phyloP scores from a whole-genome alignment of 2,113 vertebrate genomes.

The Sus scrofa region DNA sequence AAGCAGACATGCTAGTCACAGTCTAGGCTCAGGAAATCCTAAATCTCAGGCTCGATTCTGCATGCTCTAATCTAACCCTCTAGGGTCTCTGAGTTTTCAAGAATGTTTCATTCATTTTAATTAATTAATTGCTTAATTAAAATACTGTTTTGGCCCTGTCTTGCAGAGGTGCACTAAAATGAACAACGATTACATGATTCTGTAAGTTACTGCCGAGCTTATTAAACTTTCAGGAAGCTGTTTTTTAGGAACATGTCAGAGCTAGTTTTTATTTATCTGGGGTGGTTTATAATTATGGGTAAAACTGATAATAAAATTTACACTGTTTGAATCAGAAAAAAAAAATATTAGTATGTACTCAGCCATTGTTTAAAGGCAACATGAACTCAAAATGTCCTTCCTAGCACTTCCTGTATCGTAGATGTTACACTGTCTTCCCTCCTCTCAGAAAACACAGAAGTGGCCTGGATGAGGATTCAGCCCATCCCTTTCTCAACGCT shows the following conservation, averaged over 20 bases:
- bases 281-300: conserved; percentile 69
- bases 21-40: neutral
- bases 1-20: neutral
- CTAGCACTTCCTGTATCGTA: neutral
- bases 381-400: conserved; percentile 14
- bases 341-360: neutral
- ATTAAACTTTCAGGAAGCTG: conserved; percentile 70
- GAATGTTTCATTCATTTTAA: conserved; percentile 70
- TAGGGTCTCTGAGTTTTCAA: conserved; percentile 68
- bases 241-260: conserved; percentile 70
- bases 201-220: conserved; percentile 57
- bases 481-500: neutral
- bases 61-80: conserved; percentile 52
- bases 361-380: conserved; percentile 32
- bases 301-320: conserved; percentile 71
- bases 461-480: neutral
- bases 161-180: conserved; percentile 71
- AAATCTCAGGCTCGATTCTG: neutral
- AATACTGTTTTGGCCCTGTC: conserved; percentile 66
- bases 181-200: conserved; percentile 48
- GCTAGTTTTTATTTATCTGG: conserved; percentile 73
- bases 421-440: neutral
- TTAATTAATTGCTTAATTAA: conserved; percentile 80
- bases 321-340: conserved; percentile 54
- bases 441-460: neutral